Evolutionary conservation across 2,113 vertebrate genomes (phyloP).

Genomic region (Caloenas nicobarica): DNA sequence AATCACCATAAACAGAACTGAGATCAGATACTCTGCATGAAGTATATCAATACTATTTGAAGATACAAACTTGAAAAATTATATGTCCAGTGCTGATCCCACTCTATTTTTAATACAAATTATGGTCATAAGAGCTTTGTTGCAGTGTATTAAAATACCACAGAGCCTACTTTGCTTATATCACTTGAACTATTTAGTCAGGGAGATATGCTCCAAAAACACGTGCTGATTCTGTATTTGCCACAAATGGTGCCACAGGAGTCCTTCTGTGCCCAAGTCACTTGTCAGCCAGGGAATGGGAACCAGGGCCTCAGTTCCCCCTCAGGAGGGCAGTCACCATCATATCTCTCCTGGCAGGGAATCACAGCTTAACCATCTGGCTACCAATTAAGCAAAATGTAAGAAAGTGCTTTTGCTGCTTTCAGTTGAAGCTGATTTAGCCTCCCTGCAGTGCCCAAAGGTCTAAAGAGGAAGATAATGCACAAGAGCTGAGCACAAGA

Average conservation of each 20-base stretch:
- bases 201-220: not conserved
- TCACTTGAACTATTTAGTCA: not conserved
- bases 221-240: not conserved
- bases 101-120: not conserved
- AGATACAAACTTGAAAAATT: not conserved
- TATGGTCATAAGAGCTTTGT: not conserved
- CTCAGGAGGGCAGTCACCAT: not conserved
- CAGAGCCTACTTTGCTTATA: not conserved
- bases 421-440: not conserved
- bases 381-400: not conserved
- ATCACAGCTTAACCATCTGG: not conserved
- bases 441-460: not conserved
- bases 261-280: rapidly evolving
- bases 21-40: not conserved
- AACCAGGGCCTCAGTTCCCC: not conserved
- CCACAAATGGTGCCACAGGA: not conserved
- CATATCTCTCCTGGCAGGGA: not conserved
- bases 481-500: not conserved
- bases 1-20: not conserved
- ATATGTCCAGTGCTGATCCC: not conserved
- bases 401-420: not conserved
- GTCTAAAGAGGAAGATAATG: not conserved
- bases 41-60: not conserved
- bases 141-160: not conserved
- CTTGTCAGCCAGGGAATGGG: not conserved